Base-by-base conservation (phyloP, 2,888 invertebrate genomes). In the Labia minor region DNA sequence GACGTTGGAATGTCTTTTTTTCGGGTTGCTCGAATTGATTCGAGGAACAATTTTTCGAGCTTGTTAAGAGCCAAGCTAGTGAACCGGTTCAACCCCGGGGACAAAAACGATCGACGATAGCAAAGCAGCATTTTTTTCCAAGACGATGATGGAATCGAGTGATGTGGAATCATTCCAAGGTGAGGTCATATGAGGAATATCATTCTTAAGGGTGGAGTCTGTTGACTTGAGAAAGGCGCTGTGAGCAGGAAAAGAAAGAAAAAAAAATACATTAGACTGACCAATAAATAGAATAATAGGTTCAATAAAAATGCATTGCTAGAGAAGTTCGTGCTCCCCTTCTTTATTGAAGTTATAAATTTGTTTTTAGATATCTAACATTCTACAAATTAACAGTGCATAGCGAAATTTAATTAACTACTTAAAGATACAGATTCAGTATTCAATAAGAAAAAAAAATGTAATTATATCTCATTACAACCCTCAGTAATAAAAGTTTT, bases 121-220 rank as follows among this genome's bases (percentile, higher is more conserved):
- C 16, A 14, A 4, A 11, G 49, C 16, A 8, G 26, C 26, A n/a
- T 49, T 49, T 49, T 49, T 49, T 49, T 14, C 49, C 2, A 4
- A n/a, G 6, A n/a, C 49, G 49, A 49, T 49, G 49, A 49, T 49
- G 3, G n/a, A 49, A 49, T 49, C 3, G 49, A 3, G 2, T n/a
- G 49, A 49, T 49, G 26, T 26, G 49, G 49, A 49, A 49, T 49
- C 4, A n/a, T 16, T 49, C 4, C n/a, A 14, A 49, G 49, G n/a
- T 8, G 16, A 49, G 16, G 49, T 16, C 14, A 16, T 14, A n/a
- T 6, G 33, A 14, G 49, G 8, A 26, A 49, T 49, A 49, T 49
- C 49, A n/a, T n/a, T 49, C 49, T 49, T 49, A 49, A 49, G 49
- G 49, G 49, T 49, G 49, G n/a, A 49, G 49, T 49, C 49, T 49